Evolutionary conservation across 2,888 invertebrate genomes (phyloP).

Genomic region (Nasonovia ribisnigri): DNA sequence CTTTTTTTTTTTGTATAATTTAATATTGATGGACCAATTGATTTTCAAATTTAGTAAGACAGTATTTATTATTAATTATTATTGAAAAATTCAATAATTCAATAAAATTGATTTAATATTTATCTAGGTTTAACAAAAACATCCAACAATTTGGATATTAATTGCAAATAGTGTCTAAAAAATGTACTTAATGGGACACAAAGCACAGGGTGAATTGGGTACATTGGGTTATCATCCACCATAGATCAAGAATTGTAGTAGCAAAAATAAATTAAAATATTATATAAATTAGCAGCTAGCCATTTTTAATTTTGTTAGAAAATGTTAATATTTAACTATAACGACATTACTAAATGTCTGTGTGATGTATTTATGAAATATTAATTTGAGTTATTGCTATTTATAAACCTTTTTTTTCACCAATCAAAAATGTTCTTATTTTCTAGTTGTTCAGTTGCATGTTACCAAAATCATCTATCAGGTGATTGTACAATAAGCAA

Average conservation of each 20-base stretch:
- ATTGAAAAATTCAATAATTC: not conserved
- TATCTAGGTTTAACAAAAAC: not conserved
- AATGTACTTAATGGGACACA: not conserved
- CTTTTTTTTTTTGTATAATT: not conserved
- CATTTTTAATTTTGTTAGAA: too few species aligned
- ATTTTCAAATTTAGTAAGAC: not conserved
- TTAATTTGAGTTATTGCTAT: not conserved
- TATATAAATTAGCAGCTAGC: too few species aligned
- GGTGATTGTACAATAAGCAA: constrained; percentile 21
- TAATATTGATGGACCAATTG: not conserved
- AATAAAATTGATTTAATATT: too few species aligned
- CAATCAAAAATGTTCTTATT: not conserved
- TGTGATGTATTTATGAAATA: too few species aligned
- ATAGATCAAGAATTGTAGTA: not conserved
- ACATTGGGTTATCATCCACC: not conserved
- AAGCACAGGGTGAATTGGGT: not conserved
- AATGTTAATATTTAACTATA: too few species aligned
- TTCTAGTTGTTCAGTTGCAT: constrained; percentile 58
- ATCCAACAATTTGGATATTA: not conserved
- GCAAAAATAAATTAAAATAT: not conserved
- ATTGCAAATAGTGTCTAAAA: not conserved
- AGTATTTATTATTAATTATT: not conserved
- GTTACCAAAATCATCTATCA: constrained; percentile 51
- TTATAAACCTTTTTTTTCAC: not conserved
- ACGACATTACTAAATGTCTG: too few species aligned